Evolutionary conservation across 2,797 vertebrate genomes (phyloP), one percentile per base, ranked within the genome.

Genomic region (Helarctos malayanus): DNA sequence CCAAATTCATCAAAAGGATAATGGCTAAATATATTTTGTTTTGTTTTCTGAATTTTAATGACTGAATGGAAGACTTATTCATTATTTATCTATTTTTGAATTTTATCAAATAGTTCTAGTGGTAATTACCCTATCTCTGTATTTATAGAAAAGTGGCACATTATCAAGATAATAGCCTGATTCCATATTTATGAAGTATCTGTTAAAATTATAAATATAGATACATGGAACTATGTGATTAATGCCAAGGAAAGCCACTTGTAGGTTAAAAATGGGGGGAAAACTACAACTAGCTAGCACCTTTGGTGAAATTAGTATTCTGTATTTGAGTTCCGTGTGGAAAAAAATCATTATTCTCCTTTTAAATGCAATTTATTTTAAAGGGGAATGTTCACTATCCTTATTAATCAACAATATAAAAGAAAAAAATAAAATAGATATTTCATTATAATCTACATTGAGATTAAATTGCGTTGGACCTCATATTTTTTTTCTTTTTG

Each of bases 81-180:
- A 98, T 98, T 99, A 98, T 98, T 99, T 98, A 98, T 98, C 98
- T 98, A 95, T 98, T 98, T 98, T 98, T 99, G 92, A 99, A 98
- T 98, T 98, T 98, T 98, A 98, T 98, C 98, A 98, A 98, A 98
- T 98, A 98, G 98, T 98, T 98, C 98, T 98, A 73, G 82, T 97
- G 98, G 98, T 98, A 98, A 98, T 98, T 98, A 98, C 97, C 98
- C 98, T 98, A 98, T 98, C 98, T 98, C 98, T 98, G 97, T 98
- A 98, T 99, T 98, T 98, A 98, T 98, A 98, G 98, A 96, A 98
- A 99, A 98, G 97, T 99, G 99, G 98, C 98, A 98, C 96, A 98
- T 96, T 98, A 98, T 94, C 38, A 94, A 98, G 96, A 98, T 98
- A 99, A 99, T 98, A 98, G 97, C 98, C 98, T 97, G 98, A 98